A percentile compares a stretch with the other conserved stretches of the same genome.
Conservation (phyloP, 2,888 invertebrate genomes). For the Eupithecia subumbrata region DNA sequence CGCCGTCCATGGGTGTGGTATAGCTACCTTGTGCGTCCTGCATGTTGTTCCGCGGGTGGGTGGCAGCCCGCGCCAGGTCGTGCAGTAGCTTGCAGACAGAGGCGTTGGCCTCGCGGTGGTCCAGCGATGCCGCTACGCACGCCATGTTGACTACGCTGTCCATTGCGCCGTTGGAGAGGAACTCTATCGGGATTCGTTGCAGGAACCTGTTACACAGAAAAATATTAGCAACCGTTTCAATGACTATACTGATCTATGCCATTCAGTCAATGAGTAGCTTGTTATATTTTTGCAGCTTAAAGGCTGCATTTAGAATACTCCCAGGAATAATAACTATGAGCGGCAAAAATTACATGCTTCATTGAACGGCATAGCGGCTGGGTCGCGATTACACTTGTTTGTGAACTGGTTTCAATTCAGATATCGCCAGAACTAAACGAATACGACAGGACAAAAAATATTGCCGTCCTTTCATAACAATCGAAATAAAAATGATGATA, state of each 20-base stretch:
- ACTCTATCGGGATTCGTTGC: conserved; percentile 92
- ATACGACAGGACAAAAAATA: too few species aligned
- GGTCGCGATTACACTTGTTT: neutral
- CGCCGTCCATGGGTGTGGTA: conserved; percentile 80
- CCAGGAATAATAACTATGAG: neutral
- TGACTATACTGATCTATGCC: neutral
- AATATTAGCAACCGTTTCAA: neutral
- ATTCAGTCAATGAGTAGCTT: neutral
- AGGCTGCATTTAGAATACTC: neutral
- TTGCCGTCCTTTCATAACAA: too few species aligned
- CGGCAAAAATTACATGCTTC: neutral
- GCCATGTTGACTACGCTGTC: conserved; percentile 91
- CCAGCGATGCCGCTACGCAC: conserved; percentile 91
- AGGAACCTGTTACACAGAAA: conserved; percentile 85
- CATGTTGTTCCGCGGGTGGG: conserved; percentile 50
- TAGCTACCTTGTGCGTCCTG: conserved; percentile 27
- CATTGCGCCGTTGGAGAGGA: conserved; percentile 90
- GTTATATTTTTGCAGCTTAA: neutral
- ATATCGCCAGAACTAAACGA: too few species aligned
- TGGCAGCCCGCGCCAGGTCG: conserved; percentile 89
- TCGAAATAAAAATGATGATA: too few species aligned
- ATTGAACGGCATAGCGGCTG: neutral
- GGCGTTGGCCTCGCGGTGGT: conserved; percentile 97
- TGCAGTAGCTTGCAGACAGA: conserved; percentile 98
- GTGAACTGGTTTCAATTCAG: neutral